Base-by-base conservation (phyloP, 1,140 invertebrate genomes). In the Rhopalosiphum padi region DNA sequence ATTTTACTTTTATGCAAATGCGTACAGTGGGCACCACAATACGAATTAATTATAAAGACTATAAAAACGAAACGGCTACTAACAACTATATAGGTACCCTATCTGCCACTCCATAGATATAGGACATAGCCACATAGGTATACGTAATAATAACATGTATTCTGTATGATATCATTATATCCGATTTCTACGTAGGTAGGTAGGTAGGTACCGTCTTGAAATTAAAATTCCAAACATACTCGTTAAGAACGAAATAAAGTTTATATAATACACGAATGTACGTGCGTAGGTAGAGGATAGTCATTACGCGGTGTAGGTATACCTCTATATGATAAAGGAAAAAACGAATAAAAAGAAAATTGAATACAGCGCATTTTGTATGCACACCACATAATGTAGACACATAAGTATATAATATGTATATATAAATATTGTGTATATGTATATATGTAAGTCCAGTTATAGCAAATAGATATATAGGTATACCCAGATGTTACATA, bases 1-100 rank as follows among this genome's bases (percentile, higher is more conserved):
- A 77, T n/a, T 77, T 77, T 35, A 77, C n/a, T 77, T n/a, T 77
- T 77, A 77, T n/a, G 60, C 60, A 77, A n/a, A 77, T 77, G 15
- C 60, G n/a, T 15, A 68, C 60, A n/a, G 60, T 77, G 60, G 60
- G 60, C n/a, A n/a, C 60, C n/a, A n/a, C 60, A n/a, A 77, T 77
- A 77, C 15, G 15, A 77, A 77, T 77, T n/a, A 77, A 77, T 77
- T 77, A 77, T 35, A 77, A 77, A 77, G 60, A 35, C 60, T 30
- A 77, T 77, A 77, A 77, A 77, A 18, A 77, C n/a, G 60, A 18
- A 77, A 35, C n/a, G 1, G 2, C 15, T 18, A 35, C 60, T 68
- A 68, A 68, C 60, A n/a, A n/a, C 60, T 68, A 46, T 11, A 48
- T 48, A 18, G 48, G 48, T 48, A 48, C 48, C 48, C 48, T 60